Evolutionary conservation across 2,888 invertebrate genomes (phyloP).

Genomic region (Drosophila rellima): DNA sequence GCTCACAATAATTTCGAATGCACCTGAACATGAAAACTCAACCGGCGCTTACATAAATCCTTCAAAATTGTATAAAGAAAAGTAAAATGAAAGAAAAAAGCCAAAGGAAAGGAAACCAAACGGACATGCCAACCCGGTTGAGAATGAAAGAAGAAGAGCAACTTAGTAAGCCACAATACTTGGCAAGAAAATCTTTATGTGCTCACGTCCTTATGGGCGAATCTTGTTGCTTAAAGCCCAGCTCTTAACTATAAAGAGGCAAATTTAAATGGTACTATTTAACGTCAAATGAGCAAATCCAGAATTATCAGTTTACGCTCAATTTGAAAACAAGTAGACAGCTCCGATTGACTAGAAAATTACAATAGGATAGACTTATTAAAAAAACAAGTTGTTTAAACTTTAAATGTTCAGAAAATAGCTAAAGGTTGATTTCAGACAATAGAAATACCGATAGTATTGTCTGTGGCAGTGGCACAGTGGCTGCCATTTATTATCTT

Average conservation of each 20-base stretch:
- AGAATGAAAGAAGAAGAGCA: not conserved
- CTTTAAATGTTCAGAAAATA: no score
- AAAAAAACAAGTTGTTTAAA: conserved; percentile 1
- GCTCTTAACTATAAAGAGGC: not conserved
- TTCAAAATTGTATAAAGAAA: conserved; percentile 25
- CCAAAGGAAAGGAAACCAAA: conserved; percentile 4
- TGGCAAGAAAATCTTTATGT: not conserved
- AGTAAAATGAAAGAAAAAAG: not conserved
- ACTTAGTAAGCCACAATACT: conserved; percentile 6
- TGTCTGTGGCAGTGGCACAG: no score
- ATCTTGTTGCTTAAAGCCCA: not conserved
- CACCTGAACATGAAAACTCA: conserved; percentile 27
- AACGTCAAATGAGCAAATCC: not conserved
- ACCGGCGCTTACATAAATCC: conserved; percentile 36
- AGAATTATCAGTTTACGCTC: not conserved
- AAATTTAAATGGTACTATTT: conserved; percentile 3
- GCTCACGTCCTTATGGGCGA: conserved; percentile 6
- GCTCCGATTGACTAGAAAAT: not conserved
- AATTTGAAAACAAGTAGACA: not conserved
- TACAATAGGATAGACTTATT: not conserved
- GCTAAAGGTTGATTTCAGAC: no score
- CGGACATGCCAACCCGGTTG: not conserved
- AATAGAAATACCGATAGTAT: no score
- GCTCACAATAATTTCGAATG: conserved; percentile 11
- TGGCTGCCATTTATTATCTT: no score